phyloP scores from a whole-genome alignment of 2,113 vertebrate species.

The Platichthys stellatus region DNA sequence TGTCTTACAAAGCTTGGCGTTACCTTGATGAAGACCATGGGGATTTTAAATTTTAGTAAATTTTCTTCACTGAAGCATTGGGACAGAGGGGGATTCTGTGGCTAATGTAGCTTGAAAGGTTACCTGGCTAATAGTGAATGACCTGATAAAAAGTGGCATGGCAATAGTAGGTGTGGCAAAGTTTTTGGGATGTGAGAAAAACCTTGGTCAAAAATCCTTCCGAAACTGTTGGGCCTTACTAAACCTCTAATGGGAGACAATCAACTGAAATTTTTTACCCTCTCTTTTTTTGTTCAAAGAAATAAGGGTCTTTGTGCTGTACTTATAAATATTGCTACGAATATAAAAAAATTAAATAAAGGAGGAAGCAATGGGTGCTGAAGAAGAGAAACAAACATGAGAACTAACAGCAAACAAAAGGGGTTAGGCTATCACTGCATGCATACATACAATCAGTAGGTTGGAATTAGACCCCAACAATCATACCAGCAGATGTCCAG shows the following conservation, averaged over 20 bases:
- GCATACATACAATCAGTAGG: conserved; percentile 80
- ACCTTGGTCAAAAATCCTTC: conserved; percentile 99
- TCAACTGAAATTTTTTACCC: conserved; percentile 55
- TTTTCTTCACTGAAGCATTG: background rate
- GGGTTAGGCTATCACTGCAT: conserved; percentile 89
- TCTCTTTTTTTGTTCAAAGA: conserved; percentile 22
- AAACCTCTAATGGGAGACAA: conserved; percentile 88
- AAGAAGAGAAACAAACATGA: conserved; percentile 74
- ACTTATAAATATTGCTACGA: conserved; percentile 55
- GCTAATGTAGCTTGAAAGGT: background rate
- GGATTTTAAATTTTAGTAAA: background rate
- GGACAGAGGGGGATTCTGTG: conserved; percentile 2
- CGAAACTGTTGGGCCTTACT: conserved; percentile 88
- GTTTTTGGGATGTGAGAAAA: conserved; percentile 89
- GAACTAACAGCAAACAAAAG: conserved; percentile 86
- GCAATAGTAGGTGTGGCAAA: conserved; percentile 97
- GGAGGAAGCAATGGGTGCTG: conserved; percentile 81
- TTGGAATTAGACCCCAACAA: conserved; percentile 67
- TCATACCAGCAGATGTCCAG: conserved; percentile 68
- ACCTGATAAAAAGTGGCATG: conserved; percentile 83
- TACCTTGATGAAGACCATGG: background rate
- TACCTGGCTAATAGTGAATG: conserved; percentile 13
- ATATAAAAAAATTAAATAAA: conserved; percentile 68
- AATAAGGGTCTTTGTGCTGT: conserved; percentile 64
- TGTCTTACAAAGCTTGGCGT: background rate